These are phyloP conservation scores for Monomorium pharaonis DNA, from an alignment of 1,140 invertebrate species.

Conservation along the genomic window DNA sequence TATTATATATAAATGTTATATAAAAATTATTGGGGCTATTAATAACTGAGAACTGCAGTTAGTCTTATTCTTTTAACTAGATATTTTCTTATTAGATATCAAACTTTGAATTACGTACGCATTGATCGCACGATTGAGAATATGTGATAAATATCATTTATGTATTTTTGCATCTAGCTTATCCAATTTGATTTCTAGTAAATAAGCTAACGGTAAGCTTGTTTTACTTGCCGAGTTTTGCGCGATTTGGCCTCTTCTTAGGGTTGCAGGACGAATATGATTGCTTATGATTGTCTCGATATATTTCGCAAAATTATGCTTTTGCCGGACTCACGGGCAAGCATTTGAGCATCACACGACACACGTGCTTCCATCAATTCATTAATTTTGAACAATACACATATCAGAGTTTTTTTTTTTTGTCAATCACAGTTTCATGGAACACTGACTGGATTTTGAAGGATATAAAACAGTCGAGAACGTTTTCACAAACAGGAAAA, in stretches of 20 bases:
- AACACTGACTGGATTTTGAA: background rate
- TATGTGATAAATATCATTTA: slow-evolving; percentile 10
- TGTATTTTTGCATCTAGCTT: slow-evolving; percentile 56
- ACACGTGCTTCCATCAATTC: background rate
- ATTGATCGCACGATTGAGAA: slow-evolving; percentile 20
- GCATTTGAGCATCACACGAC: background rate
- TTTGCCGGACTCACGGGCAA: background rate
- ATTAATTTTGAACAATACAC: background rate
- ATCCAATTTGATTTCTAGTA: slow-evolving; percentile 34
- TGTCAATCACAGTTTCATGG: background rate
- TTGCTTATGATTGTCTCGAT: background rate
- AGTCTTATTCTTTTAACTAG: slow-evolving; percentile 30
- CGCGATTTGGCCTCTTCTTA: background rate
- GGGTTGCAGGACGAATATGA: slow-evolving; percentile 52
- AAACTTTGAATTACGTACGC: background rate
- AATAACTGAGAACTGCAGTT: slow-evolving; percentile 58
- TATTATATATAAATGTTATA: background rate
- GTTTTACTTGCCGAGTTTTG: slow-evolving; percentile 25
- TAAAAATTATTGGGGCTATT: background rate
- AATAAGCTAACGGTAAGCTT: slow-evolving; percentile 17
- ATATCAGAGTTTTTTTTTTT: background rate
- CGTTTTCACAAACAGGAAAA: background rate
- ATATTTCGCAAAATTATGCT: slow-evolving; percentile 9
- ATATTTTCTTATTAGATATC: slow-evolving; percentile 28
- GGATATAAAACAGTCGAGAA: background rate